Evolutionary conservation across 2,113 vertebrate genomes (phyloP).

Genomic region (Dicentrarchus labrax): DNA sequence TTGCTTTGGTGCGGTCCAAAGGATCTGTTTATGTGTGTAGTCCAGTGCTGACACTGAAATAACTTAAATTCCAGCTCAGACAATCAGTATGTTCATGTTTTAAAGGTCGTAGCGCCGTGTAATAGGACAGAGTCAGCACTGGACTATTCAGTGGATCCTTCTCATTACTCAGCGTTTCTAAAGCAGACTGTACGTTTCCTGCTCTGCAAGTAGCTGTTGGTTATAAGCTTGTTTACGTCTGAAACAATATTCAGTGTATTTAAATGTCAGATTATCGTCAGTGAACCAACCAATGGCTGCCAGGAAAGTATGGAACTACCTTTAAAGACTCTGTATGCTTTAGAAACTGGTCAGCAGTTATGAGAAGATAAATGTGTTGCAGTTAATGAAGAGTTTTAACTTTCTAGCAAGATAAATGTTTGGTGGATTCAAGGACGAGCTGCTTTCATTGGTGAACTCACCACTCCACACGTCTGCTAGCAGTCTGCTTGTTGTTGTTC

Average conservation of each 20-base stretch:
- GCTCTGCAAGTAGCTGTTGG: neutral
- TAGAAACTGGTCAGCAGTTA: neutral
- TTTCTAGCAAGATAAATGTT: neutral
- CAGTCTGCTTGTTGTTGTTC: neutral
- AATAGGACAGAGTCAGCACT: neutral
- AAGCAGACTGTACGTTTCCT: neutral
- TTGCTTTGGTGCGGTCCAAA: neutral
- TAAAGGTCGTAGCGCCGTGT: neutral
- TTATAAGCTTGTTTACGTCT: neutral
- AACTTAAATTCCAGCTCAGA: neutral
- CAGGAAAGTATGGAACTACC: neutral
- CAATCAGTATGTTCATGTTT: neutral
- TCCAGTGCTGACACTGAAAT: neutral
- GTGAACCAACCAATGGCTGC: neutral
- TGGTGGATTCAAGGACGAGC: neutral
- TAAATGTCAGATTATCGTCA: too few relatives aligned
- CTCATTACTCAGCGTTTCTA: neutral
- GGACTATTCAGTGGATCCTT: neutral
- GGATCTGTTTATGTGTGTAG: neutral
- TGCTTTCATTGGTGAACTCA: neutral
- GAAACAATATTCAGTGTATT: neutral
- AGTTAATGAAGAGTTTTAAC: too few relatives aligned
- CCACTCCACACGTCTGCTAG: neutral
- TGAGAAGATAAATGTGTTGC: neutral
- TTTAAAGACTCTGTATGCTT: neutral